Evolutionary conservation across 2,888 invertebrate species (phyloP), one percentile per base, ranked within the genome.

Genomic region (Bembecia ichneumoniformis): DNA sequence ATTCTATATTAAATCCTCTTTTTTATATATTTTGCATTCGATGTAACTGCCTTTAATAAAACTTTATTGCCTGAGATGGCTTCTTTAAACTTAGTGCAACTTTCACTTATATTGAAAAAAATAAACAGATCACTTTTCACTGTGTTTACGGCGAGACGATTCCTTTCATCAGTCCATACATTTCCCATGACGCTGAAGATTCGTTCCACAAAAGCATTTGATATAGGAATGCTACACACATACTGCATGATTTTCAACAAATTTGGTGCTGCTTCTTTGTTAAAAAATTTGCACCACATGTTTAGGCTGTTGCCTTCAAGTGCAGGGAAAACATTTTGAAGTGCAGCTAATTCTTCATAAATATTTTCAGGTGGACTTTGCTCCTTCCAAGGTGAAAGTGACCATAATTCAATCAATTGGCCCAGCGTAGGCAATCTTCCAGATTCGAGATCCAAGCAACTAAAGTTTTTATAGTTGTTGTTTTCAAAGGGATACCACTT

Each of bases 101-200:
- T 47, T 9, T 35, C 47, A 47, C 13, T 47, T 47, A 47, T 47
- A 15, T 36, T 36, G 15, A 40, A 35, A 13, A 47, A 47, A 14
- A 16, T 14, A 11, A 35, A 9, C 34, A 49, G 35, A 34, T 49
- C 49, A 45, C 35, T 45, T 34, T 45, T 49, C n/a, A 44, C 44
- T 10, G 45, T 44, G 28, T 49, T 34, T 34, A 45, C 49, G 5
- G 49, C 3, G n/a, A 49, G 45, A 44, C 49, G 45, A 45, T 49
- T 49, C 45, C 49, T 28, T 45, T 49, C 45, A 34, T 49, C 49
- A 44, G 49, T 49, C 49, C 44, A 49, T 45, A 49, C 20, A 44
- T 49, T 49, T 49, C 49, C 49, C 49, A 49, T 49, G 14, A 49
- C 44, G 35, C 44, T 45, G 34, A 49, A 49, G 44, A 49, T 34